Conservation (phyloP, 2,113 vertebrate genomes). For the Ariopsis seemanni region DNA sequence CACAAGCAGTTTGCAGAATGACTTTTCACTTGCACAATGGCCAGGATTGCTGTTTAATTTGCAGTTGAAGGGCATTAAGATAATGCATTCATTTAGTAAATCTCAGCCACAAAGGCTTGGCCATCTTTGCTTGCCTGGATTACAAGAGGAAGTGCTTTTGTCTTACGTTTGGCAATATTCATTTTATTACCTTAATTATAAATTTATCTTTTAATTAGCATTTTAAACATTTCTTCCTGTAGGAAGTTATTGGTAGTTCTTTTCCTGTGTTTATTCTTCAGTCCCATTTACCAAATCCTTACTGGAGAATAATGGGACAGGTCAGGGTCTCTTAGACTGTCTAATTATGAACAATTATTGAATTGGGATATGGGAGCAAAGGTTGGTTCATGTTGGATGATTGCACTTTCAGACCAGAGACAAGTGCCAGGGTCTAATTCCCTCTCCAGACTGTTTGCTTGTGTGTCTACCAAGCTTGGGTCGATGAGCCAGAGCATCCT, state of each 20-base stretch:
- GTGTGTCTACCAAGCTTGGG: conserved; percentile 51
- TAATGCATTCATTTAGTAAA: conserved; percentile 61
- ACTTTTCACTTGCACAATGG: conserved; percentile 56
- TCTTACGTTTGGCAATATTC: conserved; percentile 37
- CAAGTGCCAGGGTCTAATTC: conserved; percentile 45
- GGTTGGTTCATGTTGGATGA: neutral
- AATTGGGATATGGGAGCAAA: conserved; percentile 31
- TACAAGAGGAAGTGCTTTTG: conserved; percentile 30
- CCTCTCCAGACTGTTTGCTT: conserved; percentile 57
- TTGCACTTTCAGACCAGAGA: neutral
- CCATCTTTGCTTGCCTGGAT: conserved; percentile 54
- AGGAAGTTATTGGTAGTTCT: conserved; percentile 26
- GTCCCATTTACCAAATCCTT: conserved; percentile 19
- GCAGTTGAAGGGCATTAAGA: conserved; percentile 60
- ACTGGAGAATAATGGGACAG: conserved; percentile 23
- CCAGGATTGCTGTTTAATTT: conserved; percentile 57
- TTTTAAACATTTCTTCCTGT: conserved; percentile 40
- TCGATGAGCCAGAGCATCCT: conserved; percentile 47
- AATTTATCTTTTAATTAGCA: conserved; percentile 55
- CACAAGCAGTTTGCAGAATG: conserved; percentile 43
- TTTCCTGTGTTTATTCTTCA: conserved; percentile 10
- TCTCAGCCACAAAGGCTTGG: conserved; percentile 55
- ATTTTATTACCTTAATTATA: conserved; percentile 52
- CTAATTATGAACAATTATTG: conserved; percentile 44
- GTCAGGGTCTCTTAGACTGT: conserved; percentile 36